Evolutionary conservation across 2,888 invertebrate genomes (phyloP), one percentile per base, ranked within the genome.

Genomic region (Drosophila gaucha): DNA sequence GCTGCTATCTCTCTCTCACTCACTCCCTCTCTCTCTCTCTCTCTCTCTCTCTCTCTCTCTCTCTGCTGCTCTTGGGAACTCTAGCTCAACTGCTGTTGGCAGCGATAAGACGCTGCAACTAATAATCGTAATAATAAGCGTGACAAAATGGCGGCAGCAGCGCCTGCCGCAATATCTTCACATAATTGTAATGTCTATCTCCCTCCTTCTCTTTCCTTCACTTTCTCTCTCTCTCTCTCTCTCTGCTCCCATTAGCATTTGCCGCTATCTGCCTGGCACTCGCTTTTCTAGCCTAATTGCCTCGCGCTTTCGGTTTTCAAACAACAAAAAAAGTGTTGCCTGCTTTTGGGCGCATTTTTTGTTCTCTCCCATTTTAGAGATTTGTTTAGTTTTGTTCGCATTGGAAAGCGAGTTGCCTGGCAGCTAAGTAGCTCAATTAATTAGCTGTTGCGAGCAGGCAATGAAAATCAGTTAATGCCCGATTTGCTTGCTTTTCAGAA

Each of bases 51-150:
- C 31, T 5, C 30, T 22, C 30, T 31, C 46, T 5, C 18, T 8
- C 6, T 20, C 5, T 1, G n/a, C 1, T 20, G 3, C 46, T 46
- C 46, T 31, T 16, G 44, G 18, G 30, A 18, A 6, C 20, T 14
- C 31, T n/a, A 31, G 6, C 18, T 14, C 31, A 31, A 31, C 31
- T 46, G 46, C 38, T 67, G 38, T 41, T 49, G 39, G 51, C 51
- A 28, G 36, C 41, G 69, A 59, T 69, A 73, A 56, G 56, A 30
- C 36, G 55, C 58, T 63, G 54, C 44, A 36, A 36, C 54, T 57
- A 58, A 72, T 68, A 68, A 59, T 65, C 62, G 56, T 72, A 41
- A 68, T 62, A 72, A 62, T 64, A 64, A 58, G 52, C 52, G 64
- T 58, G 47, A 68, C 51, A 76, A 68, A 72, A 69, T 75, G 68